A percentile compares a stretch with the other conserved stretches of the same genome.
phyloP scores from a whole-genome alignment of 2,113 vertebrate species.

The human region DNA sequence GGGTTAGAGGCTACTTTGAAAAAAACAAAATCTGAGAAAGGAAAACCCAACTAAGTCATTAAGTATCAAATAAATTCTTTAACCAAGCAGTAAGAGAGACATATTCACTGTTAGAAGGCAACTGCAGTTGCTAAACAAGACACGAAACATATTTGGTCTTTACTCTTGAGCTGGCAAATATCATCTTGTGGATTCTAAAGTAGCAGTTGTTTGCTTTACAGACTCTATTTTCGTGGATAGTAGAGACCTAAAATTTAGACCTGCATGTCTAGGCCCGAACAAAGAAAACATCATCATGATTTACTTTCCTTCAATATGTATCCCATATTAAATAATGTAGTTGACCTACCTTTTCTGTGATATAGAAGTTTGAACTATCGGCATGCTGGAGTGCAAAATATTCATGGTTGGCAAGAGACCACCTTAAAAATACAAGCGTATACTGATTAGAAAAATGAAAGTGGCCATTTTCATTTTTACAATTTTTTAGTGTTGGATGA shows the following conservation, averaged over 20 bases:
- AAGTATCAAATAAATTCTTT: not conserved
- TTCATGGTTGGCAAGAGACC: slow-evolving; percentile 94
- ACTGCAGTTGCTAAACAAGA: not conserved
- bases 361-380: slow-evolving; percentile 96
- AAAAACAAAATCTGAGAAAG: not conserved
- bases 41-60: not conserved
- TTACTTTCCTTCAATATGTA: not conserved
- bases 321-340: not conserved
- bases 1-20: not conserved
- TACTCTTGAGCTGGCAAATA: not conserved
- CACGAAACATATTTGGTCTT: not conserved
- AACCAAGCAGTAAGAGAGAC: not conserved
- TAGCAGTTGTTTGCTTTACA: not conserved
- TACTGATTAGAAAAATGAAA: not conserved
- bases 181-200: not conserved
- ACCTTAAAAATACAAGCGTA: slow-evolving; percentile 85
- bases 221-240: not conserved
- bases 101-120: not conserved
- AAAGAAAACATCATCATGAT: not conserved
- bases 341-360: slow-evolving; percentile 95
- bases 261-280: not conserved
- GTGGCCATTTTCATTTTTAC: not conserved
- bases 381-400: slow-evolving; percentile 95
- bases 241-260: not conserved
- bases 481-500: not conserved